Base-by-base conservation (phyloP, 1,140 invertebrate species). In the Saccostrea cuccullata region DNA sequence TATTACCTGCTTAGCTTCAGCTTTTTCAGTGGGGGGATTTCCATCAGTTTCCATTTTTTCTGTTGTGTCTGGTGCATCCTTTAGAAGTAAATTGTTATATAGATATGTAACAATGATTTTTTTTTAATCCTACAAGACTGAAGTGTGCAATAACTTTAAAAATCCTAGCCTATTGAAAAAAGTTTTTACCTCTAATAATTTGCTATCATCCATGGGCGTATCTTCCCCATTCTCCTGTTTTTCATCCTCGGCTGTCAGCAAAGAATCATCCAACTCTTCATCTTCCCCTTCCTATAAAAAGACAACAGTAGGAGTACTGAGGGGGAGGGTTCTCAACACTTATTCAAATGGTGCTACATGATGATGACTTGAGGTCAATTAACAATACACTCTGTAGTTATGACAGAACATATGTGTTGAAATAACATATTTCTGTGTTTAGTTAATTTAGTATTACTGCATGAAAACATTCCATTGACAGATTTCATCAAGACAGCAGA, bases 11-110 rank as follows among this genome's bases (percentile, higher is more conserved):
- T 73, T 73, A 26, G 9, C 70, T 73, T 73, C 70, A 30, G 70
- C 23, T 73, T 73, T 13, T 73, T 73, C 70, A 73, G 6, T 73
- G 70, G 70, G 13, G 12, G 70, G 70, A 26, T 73, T 73, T 23
- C 30, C 23, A 30, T 73, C 70, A 73, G 70, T 73, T 15, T 73
- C 70, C 70, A 73, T 73, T 26, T n/a, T 13, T 73, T 73, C 70
- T 73, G 70, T 73, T 9, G 70, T 73, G 23, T 73, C 70, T 30
- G 70, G 70, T 13, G 70, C 70, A 73, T 73, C 70, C 70, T 73
- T 36, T 6, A 36, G 11, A 60, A 15, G 11, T 3, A 12, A 58
- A 58, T 15, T 58, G 13, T 4, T 60, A 15, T 17, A n/a, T 3
- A 60, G 15, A 60, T 60, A 0, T 20, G 20, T 60, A 20, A 20